Evolutionary conservation across 2,888 invertebrate genomes (phyloP).

Genomic region (Trichopoda pennipes): DNA sequence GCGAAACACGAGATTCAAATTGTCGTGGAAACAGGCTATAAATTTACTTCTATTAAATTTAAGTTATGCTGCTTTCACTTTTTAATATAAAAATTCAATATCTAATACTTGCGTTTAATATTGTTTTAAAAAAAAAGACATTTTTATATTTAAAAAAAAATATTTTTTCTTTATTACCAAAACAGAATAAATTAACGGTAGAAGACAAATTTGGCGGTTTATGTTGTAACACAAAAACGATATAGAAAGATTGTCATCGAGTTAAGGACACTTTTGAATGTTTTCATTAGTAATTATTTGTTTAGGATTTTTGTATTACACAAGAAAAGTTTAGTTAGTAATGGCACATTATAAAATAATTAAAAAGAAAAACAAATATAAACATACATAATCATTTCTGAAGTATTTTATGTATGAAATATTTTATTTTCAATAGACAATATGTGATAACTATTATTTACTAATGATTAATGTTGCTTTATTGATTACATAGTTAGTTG

Average conservation of each 20-base stretch:
- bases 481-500: neutral
- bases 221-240: constrained; percentile 45
- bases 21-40: too few species aligned
- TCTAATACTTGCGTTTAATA: too few species aligned
- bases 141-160: too few species aligned
- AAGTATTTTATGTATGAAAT: too few species aligned
- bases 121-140: too few species aligned
- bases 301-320: constrained; percentile 30
- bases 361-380: constrained; percentile 12
- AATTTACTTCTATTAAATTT: too few species aligned
- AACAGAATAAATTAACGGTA: constrained; percentile 49
- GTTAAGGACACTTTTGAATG: constrained; percentile 56
- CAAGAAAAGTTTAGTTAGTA: constrained; percentile 48
- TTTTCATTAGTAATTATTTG: constrained; percentile 26
- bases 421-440: too few species aligned
- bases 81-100: too few species aligned
- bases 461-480: neutral
- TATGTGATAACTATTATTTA: too few species aligned
- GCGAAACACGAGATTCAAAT: too few species aligned
- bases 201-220: constrained; percentile 59
- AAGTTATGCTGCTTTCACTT: too few species aligned
- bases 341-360: constrained; percentile 65
- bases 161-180: too few species aligned
- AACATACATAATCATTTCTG: neutral
- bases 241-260: constrained; percentile 28